Evolutionary conservation across 1,140 invertebrate species (phyloP).

Genomic region (Drosophila triauraria): DNA sequence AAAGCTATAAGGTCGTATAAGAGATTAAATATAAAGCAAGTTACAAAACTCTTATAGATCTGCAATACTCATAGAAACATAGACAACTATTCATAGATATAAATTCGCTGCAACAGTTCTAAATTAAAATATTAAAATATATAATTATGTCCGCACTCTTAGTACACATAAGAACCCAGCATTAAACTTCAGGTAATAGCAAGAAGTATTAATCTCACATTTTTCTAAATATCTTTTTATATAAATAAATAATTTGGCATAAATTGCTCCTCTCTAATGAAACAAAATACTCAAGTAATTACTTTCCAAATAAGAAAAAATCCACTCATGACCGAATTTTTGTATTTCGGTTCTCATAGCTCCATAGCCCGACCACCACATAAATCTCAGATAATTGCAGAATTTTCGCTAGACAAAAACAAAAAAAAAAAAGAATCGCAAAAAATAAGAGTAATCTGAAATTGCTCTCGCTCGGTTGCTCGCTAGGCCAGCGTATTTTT

Average conservation of each 20-base stretch:
- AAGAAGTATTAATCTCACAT: not conserved
- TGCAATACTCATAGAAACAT: no score
- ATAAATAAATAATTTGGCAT: no score
- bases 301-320: slow-evolving; percentile 4
- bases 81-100: no score
- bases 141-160: no score
- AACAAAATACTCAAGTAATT: slow-evolving; percentile 4
- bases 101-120: no score
- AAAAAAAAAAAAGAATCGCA: not conserved
- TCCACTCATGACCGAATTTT: slow-evolving; percentile 6
- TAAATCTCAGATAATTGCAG: slow-evolving; percentile 32
- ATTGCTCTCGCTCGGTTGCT: slow-evolving; percentile 30
- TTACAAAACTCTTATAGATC: no score
- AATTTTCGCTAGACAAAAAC: slow-evolving; percentile 4
- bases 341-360: slow-evolving; percentile 8
- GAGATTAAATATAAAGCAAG: no score
- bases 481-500: slow-evolving; percentile 14
- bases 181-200: not conserved
- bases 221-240: no score
- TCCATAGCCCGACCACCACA: not conserved
- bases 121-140: no score
- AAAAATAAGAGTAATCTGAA: slow-evolving; percentile 19
- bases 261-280: not conserved
- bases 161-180: no score
- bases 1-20: no score